A percentile compares a stretch with the other conserved stretches of the same genome.
Evolutionary conservation across 2,113 vertebrate species (phyloP).

Genomic region (Rhipidura dahli): DNA sequence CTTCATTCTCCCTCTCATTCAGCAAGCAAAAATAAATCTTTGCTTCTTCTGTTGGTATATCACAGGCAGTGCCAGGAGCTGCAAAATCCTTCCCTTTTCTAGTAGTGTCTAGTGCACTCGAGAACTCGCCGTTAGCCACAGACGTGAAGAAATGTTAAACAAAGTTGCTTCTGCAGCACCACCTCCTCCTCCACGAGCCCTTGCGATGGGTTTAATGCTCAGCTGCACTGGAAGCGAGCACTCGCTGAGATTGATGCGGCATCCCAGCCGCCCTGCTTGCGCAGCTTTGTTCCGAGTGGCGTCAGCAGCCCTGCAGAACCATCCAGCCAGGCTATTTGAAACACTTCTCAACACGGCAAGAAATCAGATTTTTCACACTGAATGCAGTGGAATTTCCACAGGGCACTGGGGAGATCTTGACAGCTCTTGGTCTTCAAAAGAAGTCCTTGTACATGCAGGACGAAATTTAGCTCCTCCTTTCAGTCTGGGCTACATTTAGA

Average conservation of each 20-base stretch:
- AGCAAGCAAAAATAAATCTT: constrained; percentile 70
- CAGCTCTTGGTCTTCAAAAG: not conserved
- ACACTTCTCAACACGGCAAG: not conserved
- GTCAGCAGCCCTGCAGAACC: not conserved
- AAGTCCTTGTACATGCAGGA: not conserved
- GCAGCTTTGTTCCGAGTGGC: not conserved
- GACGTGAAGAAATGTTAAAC: constrained; percentile 47
- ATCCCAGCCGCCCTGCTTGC: not conserved
- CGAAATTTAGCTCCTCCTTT: not conserved
- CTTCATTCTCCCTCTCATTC: constrained; percentile 60
- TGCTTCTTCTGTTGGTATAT: constrained; percentile 37
- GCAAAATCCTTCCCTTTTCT: constrained; percentile 78
- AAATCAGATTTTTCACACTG: not conserved
- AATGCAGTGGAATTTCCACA: not conserved
- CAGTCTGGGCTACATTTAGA: not conserved
- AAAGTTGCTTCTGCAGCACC: constrained; percentile 33
- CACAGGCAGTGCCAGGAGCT: constrained; percentile 57
- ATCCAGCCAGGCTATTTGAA: not conserved
- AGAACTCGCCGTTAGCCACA: not conserved
- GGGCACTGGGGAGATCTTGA: fast-evolving
- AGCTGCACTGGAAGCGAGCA: not conserved
- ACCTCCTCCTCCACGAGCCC: not conserved
- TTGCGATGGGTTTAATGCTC: not conserved
- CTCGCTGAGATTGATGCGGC: not conserved
- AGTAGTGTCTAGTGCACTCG: constrained; percentile 58